Evolutionary conservation across 2,888 invertebrate genomes (phyloP).

Genomic region (Eilema caniola): DNA sequence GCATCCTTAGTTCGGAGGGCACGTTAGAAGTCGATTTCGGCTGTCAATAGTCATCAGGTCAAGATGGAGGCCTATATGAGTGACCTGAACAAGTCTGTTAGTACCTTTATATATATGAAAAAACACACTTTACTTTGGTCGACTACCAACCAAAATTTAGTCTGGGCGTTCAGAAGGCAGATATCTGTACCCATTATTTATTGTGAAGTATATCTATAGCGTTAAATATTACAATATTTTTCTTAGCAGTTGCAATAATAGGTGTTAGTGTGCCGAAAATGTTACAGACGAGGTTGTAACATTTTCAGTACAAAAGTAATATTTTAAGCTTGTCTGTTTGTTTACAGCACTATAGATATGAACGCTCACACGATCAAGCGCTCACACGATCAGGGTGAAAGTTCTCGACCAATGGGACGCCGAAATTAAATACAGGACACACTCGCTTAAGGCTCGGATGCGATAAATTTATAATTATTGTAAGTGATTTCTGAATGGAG

Average conservation of each 20-base stretch:
- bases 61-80: too few relatives aligned
- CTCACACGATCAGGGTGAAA: slow-evolving; percentile 69
- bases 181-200: neutral
- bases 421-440: slow-evolving; percentile 81
- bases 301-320: too few relatives aligned
- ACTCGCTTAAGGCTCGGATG: slow-evolving; percentile 78
- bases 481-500: slow-evolving; percentile 58
- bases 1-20: too few relatives aligned
- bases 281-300: too few relatives aligned
- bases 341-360: slow-evolving; percentile 67
- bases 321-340: neutral
- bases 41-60: too few relatives aligned
- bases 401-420: slow-evolving; percentile 69
- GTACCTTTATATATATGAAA: too few relatives aligned
- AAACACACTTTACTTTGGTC: too few relatives aligned
- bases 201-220: neutral
- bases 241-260: neutral
- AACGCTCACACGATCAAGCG: slow-evolving; percentile 58
- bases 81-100: too few relatives aligned
- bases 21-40: too few relatives aligned
- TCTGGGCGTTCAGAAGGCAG: too few relatives aligned
- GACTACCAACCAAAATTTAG: too few relatives aligned
- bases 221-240: neutral
- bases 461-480: slow-evolving; percentile 65
- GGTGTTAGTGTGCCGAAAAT: too few relatives aligned